phyloP scores from a whole-genome alignment of 2,888 invertebrate genomes.

The Ypsolopha scabrella region DNA sequence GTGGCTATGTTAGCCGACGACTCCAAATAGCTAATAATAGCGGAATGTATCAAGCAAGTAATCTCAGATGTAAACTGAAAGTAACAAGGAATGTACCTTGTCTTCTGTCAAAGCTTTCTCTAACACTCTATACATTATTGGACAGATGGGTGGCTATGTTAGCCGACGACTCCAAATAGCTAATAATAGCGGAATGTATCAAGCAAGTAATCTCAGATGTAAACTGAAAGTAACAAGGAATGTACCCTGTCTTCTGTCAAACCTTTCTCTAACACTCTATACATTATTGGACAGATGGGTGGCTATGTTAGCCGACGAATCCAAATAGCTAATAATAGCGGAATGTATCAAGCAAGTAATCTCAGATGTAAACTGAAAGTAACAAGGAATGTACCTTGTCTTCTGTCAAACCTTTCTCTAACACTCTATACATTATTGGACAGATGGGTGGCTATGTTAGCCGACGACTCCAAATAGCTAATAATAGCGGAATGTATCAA shows the following conservation, averaged over 20 bases:
- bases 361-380: no score
- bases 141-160: constrained; percentile 53
- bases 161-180: constrained; percentile 63
- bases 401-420: constrained; percentile 47
- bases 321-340: no score
- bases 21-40: constrained; percentile 64
- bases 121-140: no score
- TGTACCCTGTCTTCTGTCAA: no score
- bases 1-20: constrained; percentile 60
- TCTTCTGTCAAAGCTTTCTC: neutral
- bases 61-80: constrained; percentile 69
- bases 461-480: no score
- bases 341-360: no score
- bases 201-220: no score
- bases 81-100: constrained; percentile 58
- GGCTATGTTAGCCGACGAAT: constrained; percentile 23
- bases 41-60: no score
- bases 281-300: constrained; percentile 48
- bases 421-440: constrained; percentile 68
- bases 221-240: constrained; percentile 65
- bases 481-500: no score
- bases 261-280: constrained; percentile 61
- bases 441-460: constrained; percentile 26
- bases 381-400: no score
- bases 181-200: constrained; percentile 63